phyloP scores from a whole-genome alignment of 2,797 vertebrate genomes.

The Zalophus californianus region DNA sequence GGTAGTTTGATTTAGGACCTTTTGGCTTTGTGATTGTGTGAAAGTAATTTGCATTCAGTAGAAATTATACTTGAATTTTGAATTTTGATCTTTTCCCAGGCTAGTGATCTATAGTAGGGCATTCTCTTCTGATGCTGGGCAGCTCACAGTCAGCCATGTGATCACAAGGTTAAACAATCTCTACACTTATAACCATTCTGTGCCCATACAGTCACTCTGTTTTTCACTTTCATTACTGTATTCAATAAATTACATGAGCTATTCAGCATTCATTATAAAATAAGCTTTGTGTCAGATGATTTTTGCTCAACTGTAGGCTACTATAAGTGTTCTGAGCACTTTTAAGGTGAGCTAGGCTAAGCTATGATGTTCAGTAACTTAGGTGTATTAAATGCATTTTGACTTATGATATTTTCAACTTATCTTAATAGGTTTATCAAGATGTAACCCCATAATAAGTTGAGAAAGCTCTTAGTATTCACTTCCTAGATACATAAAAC shows the following conservation, averaged over 20 bases:
- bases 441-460: neutral
- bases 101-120: neutral
- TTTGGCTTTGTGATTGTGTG: neutral
- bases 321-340: neutral
- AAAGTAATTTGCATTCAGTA: neutral
- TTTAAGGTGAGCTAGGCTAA: neutral
- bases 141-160: neutral
- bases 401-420: neutral
- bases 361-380: neutral
- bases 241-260: neutral
- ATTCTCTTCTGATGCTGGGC: neutral
- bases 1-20: neutral
- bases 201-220: neutral
- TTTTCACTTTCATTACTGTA: neutral
- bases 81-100: neutral
- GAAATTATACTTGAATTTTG: neutral
- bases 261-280: neutral
- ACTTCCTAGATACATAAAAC: neutral
- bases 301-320: neutral
- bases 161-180: neutral
- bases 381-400: neutral
- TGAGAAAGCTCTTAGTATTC: neutral
- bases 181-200: neutral
- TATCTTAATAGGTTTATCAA: neutral
- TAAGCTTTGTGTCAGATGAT: neutral